Evolutionary conservation across 2,888 invertebrate species (phyloP).

Genomic region (Margaritifera margaritifera): DNA sequence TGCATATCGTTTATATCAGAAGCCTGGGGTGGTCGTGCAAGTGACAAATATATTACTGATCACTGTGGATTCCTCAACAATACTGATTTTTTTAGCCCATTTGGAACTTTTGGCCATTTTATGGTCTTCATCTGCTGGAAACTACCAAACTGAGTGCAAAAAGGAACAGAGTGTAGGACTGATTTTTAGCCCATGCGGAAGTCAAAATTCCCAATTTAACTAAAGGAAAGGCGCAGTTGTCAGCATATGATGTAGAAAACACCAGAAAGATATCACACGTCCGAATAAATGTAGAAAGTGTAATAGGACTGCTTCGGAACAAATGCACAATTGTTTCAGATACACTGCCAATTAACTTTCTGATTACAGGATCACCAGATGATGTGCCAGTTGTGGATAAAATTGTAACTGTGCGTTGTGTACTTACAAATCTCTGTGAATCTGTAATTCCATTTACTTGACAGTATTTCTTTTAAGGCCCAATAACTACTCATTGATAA

Average conservation of each 20-base stretch:
- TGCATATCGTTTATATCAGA: too few relatives aligned
- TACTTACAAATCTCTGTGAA: constrained; percentile 17
- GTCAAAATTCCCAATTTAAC: constrained; percentile 36
- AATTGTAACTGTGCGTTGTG: constrained; percentile 18
- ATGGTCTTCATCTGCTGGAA: constrained; percentile 35
- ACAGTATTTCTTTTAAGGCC: neutral
- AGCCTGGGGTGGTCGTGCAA: too few relatives aligned
- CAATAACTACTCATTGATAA: too few relatives aligned
- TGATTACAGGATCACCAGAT: constrained; percentile 8
- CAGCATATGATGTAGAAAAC: constrained; percentile 27
- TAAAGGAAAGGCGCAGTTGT: constrained; percentile 27
- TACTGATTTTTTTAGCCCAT: constrained; percentile 27
- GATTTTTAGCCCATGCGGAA: constrained; percentile 20
- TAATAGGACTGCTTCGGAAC: constrained; percentile 37
- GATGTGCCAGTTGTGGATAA: constrained; percentile 15
- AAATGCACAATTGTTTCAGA: constrained; percentile 33
- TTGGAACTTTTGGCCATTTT: constrained; percentile 27
- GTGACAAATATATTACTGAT: too few relatives aligned
- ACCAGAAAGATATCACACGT: constrained; percentile 33
- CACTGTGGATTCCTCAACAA: too few relatives aligned
- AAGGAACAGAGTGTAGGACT: constrained; percentile 24
- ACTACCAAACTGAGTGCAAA: constrained; percentile 26
- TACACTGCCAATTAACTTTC: constrained; percentile 22
- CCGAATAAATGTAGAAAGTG: constrained; percentile 38
- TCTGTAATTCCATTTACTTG: constrained; percentile 25